Base-by-base conservation (phyloP, 1,140 invertebrate genomes). In the Drosophila pandora region DNA sequence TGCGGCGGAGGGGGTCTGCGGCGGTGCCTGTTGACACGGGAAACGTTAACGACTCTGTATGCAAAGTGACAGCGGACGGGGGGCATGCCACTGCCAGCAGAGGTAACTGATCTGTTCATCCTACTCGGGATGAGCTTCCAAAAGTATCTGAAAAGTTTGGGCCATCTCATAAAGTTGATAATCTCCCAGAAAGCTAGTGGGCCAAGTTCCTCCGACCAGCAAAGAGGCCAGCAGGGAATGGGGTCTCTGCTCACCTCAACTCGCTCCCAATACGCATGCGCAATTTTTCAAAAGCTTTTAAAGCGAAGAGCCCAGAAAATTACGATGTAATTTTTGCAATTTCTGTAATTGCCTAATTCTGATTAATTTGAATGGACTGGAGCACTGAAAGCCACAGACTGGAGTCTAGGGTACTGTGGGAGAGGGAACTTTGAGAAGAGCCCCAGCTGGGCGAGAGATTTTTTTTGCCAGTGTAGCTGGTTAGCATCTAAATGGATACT, bases 271-370 rank as follows among this genome's bases (percentile, higher is more conserved):
- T 88, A 88, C 83, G 83, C 83, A 88, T 88, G 83, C 83, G 84
- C 84, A 88, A 90, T 88, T 89, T 88, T 88, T 88, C 84, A 88
- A 88, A 88, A 88, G 83, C 83, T 88, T 83, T 88, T 88, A 83
- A 88, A 79, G 79, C 70, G 83, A 76, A 83, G 79, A 90, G 81
- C 70, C 69, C 60, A 67, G 79, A 90, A 90, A 82, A 90, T 90
- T 90, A 90, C 87, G 87, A 83, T 90, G 87, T 90, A 90, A 90
- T 90, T 90, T 90, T 90, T 90, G 87, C 90, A 90, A 90, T 90
- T 90, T 90, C 87, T 90, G 87, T 90, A 90, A 90, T 90, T 90
- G 87, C 87, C 87, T 90, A 90, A 90, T 90, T 90, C 87, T 90
- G 87, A 90, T 90, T 90, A 90, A 90, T 90, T 90, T 90, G 87